Conservation (phyloP, 2,888 invertebrate genomes). For the Creontiades dilutus region DNA sequence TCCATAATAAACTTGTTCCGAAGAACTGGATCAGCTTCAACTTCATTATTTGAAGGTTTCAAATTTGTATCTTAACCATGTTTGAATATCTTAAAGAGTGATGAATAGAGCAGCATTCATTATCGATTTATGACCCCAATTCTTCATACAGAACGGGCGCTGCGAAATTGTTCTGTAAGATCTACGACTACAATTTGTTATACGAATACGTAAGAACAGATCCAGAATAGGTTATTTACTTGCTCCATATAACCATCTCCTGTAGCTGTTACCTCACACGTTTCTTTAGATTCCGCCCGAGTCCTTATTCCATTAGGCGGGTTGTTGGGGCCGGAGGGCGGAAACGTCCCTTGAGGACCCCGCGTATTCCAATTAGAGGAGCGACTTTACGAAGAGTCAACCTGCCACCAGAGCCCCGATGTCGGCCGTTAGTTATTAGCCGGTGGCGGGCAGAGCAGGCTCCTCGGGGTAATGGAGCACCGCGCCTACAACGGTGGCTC, state of each 20-base stretch:
- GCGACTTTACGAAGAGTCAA: conserved; percentile 69
- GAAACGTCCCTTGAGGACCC: conserved; percentile 68
- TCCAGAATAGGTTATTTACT: not conserved
- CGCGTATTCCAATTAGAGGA: conserved; percentile 64
- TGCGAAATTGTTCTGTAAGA: not conserved
- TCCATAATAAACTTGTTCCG: too few species aligned
- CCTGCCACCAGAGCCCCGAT: conserved; percentile 45
- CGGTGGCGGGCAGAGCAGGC: not conserved
- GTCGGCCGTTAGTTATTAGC: conserved; percentile 62
- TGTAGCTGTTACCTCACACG: conserved; percentile 25
- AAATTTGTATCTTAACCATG: not conserved
- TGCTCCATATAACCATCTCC: conserved; percentile 23
- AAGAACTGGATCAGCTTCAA: not conserved
- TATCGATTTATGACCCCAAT: not conserved
- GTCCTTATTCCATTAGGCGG: conserved; percentile 65
- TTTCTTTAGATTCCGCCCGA: conserved; percentile 66
- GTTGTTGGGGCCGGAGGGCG: conserved; percentile 57
- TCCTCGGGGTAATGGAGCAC: conserved; percentile 60
- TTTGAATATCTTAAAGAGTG: not conserved
- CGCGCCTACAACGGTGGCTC: conserved; percentile 63
- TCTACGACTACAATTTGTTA: conserved; percentile 4
- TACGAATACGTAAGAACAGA: not conserved
- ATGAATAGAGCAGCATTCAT: not conserved
- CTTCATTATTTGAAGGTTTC: not conserved
- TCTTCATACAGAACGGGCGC: not conserved